A percentile compares a stretch with the other conserved stretches of the same genome.
Conservation (phyloP, 2,113 vertebrate genomes). For the Crypturellus undulatus region DNA sequence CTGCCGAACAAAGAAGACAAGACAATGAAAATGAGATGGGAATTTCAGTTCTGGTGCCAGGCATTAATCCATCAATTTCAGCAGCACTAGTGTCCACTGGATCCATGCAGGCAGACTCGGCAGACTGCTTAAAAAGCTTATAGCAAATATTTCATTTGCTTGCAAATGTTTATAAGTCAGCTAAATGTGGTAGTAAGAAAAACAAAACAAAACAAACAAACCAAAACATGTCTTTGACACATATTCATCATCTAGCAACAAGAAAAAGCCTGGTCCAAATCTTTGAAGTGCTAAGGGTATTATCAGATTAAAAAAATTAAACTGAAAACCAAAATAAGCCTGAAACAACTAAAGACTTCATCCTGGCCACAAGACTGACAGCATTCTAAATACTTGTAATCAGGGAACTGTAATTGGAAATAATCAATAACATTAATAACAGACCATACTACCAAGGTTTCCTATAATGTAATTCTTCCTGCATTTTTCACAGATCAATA, state of each 20-base stretch:
- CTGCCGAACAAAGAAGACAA: neutral
- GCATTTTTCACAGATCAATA: neutral
- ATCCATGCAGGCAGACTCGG: neutral
- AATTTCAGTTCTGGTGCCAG: neutral
- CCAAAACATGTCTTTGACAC: neutral
- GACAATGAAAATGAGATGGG: neutral
- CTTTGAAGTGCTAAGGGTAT: neutral
- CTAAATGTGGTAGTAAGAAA: neutral
- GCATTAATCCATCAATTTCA: neutral
- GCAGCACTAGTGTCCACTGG: neutral
- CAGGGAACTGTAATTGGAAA: neutral
- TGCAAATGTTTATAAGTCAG: neutral
- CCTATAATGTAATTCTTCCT: neutral
- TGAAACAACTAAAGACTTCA: neutral
- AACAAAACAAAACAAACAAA: accelerated
- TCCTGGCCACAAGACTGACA: neutral
- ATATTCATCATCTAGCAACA: neutral
- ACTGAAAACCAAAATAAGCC: neutral
- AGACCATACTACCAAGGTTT: neutral
- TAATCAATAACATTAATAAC: neutral
- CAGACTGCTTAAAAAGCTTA: neutral
- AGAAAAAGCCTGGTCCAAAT: neutral
- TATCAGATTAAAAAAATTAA: neutral
- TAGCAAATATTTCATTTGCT: neutral
- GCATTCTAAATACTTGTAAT: neutral